These are phyloP conservation scores for Linyphia triangularis DNA, from an alignment of 2,888 invertebrate genomes.

Conservation along the genomic window DNA sequence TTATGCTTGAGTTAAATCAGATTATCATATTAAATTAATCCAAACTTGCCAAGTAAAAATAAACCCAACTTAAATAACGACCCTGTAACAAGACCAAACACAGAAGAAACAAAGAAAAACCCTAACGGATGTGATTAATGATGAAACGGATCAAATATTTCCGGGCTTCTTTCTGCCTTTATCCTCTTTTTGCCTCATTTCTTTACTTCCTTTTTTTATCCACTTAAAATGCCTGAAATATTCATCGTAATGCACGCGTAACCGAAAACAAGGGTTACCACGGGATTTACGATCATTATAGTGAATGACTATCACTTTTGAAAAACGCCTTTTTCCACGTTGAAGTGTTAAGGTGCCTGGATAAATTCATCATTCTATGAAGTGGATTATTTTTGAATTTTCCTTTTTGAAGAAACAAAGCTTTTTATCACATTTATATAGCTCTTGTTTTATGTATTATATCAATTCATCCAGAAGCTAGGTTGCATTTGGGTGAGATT, in stretches of 20 bases:
- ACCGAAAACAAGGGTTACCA: not conserved
- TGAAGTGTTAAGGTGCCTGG: not conserved
- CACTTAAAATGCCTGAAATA: not conserved
- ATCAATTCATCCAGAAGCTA: conserved; percentile 30
- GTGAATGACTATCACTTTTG: not conserved
- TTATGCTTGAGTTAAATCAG: too few relatives aligned
- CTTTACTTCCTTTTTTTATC: not conserved
- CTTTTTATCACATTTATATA: conserved; percentile 53
- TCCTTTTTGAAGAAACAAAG: not conserved
- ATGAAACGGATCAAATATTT: conserved; percentile 3
- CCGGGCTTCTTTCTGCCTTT: not conserved
- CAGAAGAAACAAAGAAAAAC: not conserved
- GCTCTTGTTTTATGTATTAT: conserved; percentile 20
- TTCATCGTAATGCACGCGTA: not conserved
- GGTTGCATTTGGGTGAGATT: conserved; percentile 42
- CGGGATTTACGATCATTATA: not conserved
- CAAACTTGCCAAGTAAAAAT: too few relatives aligned
- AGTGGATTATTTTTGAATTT: conserved; percentile 33
- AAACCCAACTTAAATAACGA: too few relatives aligned
- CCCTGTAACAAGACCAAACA: not conserved
- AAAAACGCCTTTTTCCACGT: not conserved
- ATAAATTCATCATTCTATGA: conserved; percentile 20
- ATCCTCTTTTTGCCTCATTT: not conserved
- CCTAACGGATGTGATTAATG: not conserved
- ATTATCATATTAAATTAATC: not conserved